These are phyloP conservation scores for Sebastes nivosus DNA, from an alignment of 2,797 vertebrate species.

Conservation along the genomic window DNA sequence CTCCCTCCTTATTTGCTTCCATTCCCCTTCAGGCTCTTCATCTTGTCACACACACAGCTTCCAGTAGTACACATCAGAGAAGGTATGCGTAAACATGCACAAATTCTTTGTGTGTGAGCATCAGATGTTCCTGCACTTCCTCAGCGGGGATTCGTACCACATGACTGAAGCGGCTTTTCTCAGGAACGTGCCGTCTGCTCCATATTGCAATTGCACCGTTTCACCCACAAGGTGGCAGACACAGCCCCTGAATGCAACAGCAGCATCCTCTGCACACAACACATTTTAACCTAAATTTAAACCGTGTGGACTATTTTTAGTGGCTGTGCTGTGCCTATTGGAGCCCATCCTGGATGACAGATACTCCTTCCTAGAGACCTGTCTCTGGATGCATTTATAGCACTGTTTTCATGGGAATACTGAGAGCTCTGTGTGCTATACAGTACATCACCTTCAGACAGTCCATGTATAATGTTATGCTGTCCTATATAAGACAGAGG, in stretches of 20 bases:
- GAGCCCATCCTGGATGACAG: constrained; percentile 35
- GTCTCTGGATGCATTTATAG: not conserved
- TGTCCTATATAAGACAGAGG: not conserved
- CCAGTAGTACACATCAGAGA: not conserved
- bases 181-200: not conserved
- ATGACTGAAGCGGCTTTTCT: constrained; percentile 4
- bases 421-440: not conserved
- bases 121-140: not conserved
- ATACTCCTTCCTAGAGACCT: not conserved
- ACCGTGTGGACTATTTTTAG: constrained; percentile 69
- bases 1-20: constrained; percentile 11
- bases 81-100: not conserved
- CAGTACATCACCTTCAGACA: not conserved
- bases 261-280: constrained; percentile 28
- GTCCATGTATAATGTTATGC: not conserved
- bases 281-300: constrained; percentile 59
- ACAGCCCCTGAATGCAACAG: constrained; percentile 3
- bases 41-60: not conserved
- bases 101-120: not conserved
- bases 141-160: constrained; percentile 10
- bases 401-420: not conserved
- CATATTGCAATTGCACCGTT: not conserved
- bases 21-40: constrained; percentile 20
- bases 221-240: constrained; percentile 71
- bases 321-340: constrained; percentile 7